A percentile compares a stretch with the other conserved stretches of the same genome.
Evolutionary conservation across 1,140 invertebrate species (phyloP).

Genomic region (Pygmarrhopalites habei): DNA sequence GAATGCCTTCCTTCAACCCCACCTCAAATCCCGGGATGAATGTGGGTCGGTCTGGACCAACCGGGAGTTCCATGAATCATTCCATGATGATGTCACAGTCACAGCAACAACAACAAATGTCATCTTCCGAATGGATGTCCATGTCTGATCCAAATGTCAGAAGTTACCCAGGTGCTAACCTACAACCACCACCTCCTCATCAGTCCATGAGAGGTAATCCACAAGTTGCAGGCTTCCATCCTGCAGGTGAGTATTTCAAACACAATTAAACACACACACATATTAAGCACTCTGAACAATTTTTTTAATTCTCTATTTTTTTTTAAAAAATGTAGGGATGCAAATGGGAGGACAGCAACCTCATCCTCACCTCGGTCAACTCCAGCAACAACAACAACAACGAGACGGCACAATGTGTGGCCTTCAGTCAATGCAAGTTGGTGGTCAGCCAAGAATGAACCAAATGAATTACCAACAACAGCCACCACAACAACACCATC

Average conservation of each 20-base stretch:
- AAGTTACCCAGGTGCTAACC: slow-evolving; percentile 9
- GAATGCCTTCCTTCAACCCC: slow-evolving; percentile 12
- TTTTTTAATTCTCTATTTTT: not conserved
- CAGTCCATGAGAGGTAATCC: not conserved
- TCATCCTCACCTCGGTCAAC: no score
- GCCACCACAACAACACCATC: no score
- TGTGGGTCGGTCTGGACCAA: not conserved
- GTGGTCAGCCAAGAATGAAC: not conserved
- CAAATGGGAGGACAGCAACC: slow-evolving; percentile 10
- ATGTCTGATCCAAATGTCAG: slow-evolving; percentile 7
- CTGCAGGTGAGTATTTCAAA: not conserved
- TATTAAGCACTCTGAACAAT: not conserved
- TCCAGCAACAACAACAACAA: no score
- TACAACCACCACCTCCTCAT: not conserved
- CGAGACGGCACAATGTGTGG: no score
- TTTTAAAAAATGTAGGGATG: slow-evolving; percentile 2
- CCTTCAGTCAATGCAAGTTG: no score
- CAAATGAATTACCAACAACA: not conserved
- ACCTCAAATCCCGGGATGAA: not conserved
- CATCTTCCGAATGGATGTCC: not conserved
- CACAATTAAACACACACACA: not conserved
- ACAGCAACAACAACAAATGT: slow-evolving; percentile 11
- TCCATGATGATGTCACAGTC: slow-evolving; percentile 6
- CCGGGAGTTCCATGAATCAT: not conserved
- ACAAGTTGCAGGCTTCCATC: not conserved